Evolutionary conservation across 2,797 vertebrate genomes (phyloP).

Genomic region (Notolepis coatsorum): DNA sequence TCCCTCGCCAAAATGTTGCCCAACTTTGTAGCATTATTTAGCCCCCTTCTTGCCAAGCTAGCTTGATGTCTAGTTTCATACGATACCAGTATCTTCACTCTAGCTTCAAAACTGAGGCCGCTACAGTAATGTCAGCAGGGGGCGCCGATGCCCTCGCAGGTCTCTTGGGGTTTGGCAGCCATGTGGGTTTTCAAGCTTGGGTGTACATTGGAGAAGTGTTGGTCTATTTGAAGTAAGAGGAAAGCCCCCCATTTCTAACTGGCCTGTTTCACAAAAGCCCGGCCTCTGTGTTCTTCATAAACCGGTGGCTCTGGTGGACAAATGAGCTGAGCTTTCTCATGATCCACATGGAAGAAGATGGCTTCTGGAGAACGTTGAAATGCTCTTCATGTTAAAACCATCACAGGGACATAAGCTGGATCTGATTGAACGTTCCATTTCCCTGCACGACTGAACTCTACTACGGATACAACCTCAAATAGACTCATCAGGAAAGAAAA

Average conservation of each 20-base stretch:
- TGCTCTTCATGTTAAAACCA: constrained; percentile 61
- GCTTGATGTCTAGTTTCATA: no score
- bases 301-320: constrained; percentile 56
- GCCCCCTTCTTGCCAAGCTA: no score
- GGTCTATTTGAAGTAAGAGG: constrained; percentile 29
- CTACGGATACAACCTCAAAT: constrained; percentile 48
- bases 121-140: no score
- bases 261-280: constrained; percentile 45
- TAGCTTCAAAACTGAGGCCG: no score
- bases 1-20: no score
- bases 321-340: constrained; percentile 54
- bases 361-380: constrained; percentile 19
- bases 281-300: constrained; percentile 46
- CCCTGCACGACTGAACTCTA: no score
- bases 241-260: constrained; percentile 42
- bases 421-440: constrained; percentile 63
- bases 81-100: no score
- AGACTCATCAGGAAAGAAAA: constrained; percentile 64
- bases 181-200: constrained; percentile 27
- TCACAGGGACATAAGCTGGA: constrained; percentile 64
- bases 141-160: no score
- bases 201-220: constrained; percentile 24
- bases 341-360: constrained; percentile 4
- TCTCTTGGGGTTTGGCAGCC: not conserved
- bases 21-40: no score